Percentiles rank a stretch among this genome's conserved stretches.
Conservation (phyloP, 2,888 invertebrate species). For the Slavum lentiscoides region DNA sequence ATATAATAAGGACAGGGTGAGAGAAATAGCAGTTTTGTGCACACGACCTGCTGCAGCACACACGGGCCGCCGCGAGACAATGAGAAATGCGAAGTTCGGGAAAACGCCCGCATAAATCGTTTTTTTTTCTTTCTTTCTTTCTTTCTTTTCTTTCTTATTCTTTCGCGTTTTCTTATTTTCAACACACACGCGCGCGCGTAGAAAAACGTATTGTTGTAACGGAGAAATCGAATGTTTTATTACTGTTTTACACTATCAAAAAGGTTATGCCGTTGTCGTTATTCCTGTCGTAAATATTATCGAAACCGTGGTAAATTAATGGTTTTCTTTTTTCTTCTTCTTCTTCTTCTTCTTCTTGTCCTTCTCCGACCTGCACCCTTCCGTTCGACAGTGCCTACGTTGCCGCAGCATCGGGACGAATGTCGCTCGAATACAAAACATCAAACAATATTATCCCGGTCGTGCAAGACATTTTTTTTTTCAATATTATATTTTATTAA, state of each 20-base stretch:
- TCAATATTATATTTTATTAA: too few relatives aligned
- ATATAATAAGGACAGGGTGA: not conserved
- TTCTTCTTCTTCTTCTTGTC: too few relatives aligned
- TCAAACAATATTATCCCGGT: too few relatives aligned
- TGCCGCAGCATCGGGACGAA: too few relatives aligned
- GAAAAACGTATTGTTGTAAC: slow-evolving; percentile 48
- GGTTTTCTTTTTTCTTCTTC: too few relatives aligned
- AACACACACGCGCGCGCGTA: not conserved
- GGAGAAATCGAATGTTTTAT: slow-evolving; percentile 51
- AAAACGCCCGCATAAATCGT: slow-evolving; percentile 53
- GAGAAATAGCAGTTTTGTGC: slow-evolving; percentile 46
- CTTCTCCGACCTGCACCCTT: not conserved
- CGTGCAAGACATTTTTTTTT: too few relatives aligned
- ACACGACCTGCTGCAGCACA: slow-evolving; percentile 13
- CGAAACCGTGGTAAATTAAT: slow-evolving; percentile 22
- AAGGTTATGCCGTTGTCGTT: slow-evolving; percentile 42
- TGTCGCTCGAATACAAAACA: too few relatives aligned
- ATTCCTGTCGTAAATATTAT: slow-evolving; percentile 37
- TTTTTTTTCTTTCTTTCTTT: slow-evolving; percentile 16
- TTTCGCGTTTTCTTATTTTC: slow-evolving; percentile 37
- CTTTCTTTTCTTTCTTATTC: not conserved
- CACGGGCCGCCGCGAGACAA: slow-evolving; percentile 26
- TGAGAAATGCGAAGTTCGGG: slow-evolving; percentile 49
- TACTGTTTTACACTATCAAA: slow-evolving; percentile 50
- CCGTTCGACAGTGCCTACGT: not conserved